Evolutionary conservation across 2,888 invertebrate species (phyloP), one percentile per base, ranked within the genome.

Genomic region (Ennomos quercinarius): DNA sequence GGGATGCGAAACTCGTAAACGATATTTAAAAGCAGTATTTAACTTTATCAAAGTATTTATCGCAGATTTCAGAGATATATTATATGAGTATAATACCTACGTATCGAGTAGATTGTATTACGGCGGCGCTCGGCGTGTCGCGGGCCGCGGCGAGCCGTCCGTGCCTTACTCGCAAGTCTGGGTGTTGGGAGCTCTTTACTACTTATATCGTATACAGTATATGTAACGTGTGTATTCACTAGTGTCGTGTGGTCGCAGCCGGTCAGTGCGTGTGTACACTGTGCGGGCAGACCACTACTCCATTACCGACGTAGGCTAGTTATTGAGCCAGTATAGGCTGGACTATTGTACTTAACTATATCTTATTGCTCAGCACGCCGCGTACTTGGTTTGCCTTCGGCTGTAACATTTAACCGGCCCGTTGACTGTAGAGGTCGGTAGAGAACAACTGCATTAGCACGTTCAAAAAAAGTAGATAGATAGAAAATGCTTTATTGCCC

Each of bases 151-250:
- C 63, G 76, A 72, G 79, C 58, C 83, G 83, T 69, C 83, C 73
- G 87, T 85, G 88, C 88, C 88, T 88, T 87, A 81, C 47, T 67
- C 56, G 71, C 58, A 81, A 84, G 83, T 84, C 84, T 87, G 83
- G 85, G 80, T 81, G 78, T 81, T 74, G 65, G 69, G 71, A 75
- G 63, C 63, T 71, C 35, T 76, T 66, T 73, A 74, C 62, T 44
- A 46, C 9, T 35, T 68, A 66, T 58, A 63, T 61, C 54, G 60
- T 64, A 63, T 61, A 59, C 57, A 64, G 61, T 49, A 45, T 45
- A n/a, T n/a, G n/a, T n/a, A 13, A 60, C 27, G 17, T 36, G 9
- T 59, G 51, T 60, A 63, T 42, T 61, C 43, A 54, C 51, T 43
- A 11, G 27, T 57, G 43, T 47, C 43, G n/a, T 54, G 59, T 61